Percentiles rank a stretch among this genome's conserved stretches.
phyloP scores from a whole-genome alignment of 2,888 invertebrate species.

The Crepidodera aurea region DNA sequence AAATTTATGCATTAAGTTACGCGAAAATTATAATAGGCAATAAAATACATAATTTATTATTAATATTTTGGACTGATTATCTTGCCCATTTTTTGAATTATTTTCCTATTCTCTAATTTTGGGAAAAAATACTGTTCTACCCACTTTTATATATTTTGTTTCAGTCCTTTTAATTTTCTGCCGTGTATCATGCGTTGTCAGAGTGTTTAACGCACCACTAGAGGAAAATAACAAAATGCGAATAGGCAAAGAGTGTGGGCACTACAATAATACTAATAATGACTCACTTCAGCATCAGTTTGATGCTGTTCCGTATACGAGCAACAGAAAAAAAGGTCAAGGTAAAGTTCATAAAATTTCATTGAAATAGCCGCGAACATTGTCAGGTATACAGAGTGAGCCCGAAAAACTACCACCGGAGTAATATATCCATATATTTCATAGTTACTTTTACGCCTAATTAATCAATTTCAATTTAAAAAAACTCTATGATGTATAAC shows the following conservation, averaged over 20 bases:
- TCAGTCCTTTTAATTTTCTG: too few species aligned
- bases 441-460: too few species aligned
- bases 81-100: too few species aligned
- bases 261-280: slow-evolving; percentile 2
- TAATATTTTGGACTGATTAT: too few species aligned
- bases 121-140: too few species aligned
- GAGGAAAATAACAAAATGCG: neutral
- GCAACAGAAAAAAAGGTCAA: slow-evolving; percentile 21
- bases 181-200: neutral
- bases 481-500: too few species aligned
- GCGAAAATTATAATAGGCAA: too few species aligned
- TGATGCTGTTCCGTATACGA: slow-evolving; percentile 18
- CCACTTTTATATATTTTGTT: too few species aligned
- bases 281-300: slow-evolving; percentile 1
- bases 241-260: neutral
- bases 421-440: neutral
- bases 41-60: too few species aligned
- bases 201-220: neutral
- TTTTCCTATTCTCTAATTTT: too few species aligned
- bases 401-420: neutral
- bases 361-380: slow-evolving; percentile 22
- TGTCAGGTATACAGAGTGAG: slow-evolving; percentile 4
- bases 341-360: slow-evolving; percentile 21
- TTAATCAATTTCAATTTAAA: too few species aligned
- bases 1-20: too few species aligned